A percentile compares a stretch with the other conserved stretches of the same genome.
Conservation (phyloP, 2,113 vertebrate genomes). For the Oryzias melastigma region DNA sequence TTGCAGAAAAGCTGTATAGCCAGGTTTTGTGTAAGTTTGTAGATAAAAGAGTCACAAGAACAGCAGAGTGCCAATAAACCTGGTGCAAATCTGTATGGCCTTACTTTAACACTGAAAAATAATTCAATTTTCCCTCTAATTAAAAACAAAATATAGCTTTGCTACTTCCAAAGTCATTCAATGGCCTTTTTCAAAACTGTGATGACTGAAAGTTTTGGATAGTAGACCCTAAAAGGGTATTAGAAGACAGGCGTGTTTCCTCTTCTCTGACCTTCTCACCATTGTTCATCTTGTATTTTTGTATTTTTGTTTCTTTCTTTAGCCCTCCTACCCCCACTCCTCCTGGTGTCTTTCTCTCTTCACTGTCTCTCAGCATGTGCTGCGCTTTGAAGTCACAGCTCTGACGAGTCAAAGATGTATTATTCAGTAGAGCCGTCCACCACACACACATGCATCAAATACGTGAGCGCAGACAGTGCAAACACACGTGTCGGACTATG, state of each 20-base stretch:
- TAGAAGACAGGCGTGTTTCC: slow-evolving; percentile 43
- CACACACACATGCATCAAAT: slow-evolving; percentile 32
- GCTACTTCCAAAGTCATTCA: too few relatives aligned
- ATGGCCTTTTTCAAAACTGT: too few relatives aligned
- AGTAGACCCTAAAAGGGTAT: slow-evolving; percentile 19
- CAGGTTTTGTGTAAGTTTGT: not conserved
- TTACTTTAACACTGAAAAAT: too few relatives aligned
- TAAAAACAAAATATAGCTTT: too few relatives aligned
- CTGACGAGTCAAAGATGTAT: slow-evolving; percentile 83
- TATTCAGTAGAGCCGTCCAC: slow-evolving; percentile 73
- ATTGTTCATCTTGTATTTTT: slow-evolving; percentile 52
- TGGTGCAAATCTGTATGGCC: too few relatives aligned
- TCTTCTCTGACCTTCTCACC: slow-evolving; percentile 60
- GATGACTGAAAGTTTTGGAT: slow-evolving; percentile 1
- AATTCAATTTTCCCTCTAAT: too few relatives aligned
- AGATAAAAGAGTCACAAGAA: too few relatives aligned
- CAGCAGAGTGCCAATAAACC: too few relatives aligned
- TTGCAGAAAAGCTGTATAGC: not conserved
- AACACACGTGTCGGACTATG: slow-evolving; percentile 30
- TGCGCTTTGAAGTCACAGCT: slow-evolving; percentile 78
- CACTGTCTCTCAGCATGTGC: slow-evolving; percentile 65
- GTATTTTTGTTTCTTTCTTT: slow-evolving; percentile 55
- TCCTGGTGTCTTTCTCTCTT: slow-evolving; percentile 34
- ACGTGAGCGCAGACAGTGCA: slow-evolving; percentile 20
- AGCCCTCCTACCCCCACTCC: slow-evolving; percentile 36